These are phyloP conservation scores for Tromatobia lineatoria DNA, from an alignment of 2,888 invertebrate genomes.

Conservation along the genomic window DNA sequence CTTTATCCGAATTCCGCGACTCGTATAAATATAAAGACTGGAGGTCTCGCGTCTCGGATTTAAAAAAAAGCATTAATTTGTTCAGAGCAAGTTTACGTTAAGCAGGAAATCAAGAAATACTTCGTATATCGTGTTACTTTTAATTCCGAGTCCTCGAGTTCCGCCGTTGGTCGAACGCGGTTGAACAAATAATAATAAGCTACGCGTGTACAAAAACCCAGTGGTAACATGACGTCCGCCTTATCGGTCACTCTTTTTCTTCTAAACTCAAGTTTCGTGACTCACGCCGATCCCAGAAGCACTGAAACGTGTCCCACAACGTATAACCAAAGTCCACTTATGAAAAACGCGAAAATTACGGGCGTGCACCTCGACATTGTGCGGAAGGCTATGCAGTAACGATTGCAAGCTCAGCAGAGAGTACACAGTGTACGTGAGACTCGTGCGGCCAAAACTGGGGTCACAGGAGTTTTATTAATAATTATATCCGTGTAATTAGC, in stretches of 20 bases:
- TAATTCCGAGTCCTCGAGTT: constrained; percentile 1
- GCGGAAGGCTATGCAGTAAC: neutral
- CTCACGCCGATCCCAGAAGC: constrained; percentile 50
- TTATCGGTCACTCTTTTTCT: constrained; percentile 63
- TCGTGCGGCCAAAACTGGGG: constrained; percentile 46
- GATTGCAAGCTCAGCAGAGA: constrained; percentile 57
- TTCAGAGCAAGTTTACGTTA: neutral
- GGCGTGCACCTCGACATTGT: constrained; percentile 36
- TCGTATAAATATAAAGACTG: neutral
- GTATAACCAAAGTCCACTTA: constrained; percentile 53
- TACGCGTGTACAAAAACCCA: constrained; percentile 46
- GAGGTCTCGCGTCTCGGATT: no score
- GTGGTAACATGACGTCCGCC: constrained; percentile 49
- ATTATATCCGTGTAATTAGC: constrained; percentile 74
- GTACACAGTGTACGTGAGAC: constrained; percentile 28
- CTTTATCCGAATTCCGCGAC: neutral
- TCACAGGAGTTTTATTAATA: constrained; percentile 72
- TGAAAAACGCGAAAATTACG: constrained; percentile 67
- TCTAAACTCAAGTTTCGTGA: constrained; percentile 60
- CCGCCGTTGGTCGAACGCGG: neutral
- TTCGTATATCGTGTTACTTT: constrained; percentile 4
- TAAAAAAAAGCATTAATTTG: neutral
- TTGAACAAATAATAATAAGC: constrained; percentile 50
- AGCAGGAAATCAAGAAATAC: neutral
- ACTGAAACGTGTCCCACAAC: constrained; percentile 22